phyloP scores from a whole-genome alignment of 2,888 invertebrate species.

The Dryococelus australis region DNA sequence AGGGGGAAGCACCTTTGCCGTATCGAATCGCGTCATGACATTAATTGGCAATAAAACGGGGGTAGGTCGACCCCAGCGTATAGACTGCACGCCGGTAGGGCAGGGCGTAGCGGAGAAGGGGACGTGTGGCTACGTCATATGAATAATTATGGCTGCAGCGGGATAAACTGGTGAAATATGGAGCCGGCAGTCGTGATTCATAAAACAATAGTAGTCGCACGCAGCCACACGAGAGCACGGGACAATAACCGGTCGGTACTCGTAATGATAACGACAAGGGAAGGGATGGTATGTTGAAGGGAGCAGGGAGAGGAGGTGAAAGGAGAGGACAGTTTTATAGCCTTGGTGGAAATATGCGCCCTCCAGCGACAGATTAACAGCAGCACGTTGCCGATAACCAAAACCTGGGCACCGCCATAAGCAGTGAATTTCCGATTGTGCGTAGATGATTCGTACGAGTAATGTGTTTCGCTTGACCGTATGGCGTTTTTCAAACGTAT shows the following conservation, averaged over 20 bases:
- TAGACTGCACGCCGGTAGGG: neutral
- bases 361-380: neutral
- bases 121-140: neutral
- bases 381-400: neutral
- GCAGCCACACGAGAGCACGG: no score
- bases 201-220: no score
- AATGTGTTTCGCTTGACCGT: no score
- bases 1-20: neutral
- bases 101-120: neutral
- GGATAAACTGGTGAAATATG: no score
- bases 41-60: constrained; percentile 3
- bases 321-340: neutral
- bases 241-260: no score
- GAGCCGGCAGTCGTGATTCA: no score
- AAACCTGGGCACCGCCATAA: neutral
- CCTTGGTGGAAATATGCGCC: neutral
- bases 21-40: neutral
- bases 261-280: no score
- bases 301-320: neutral
- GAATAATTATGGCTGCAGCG: no score
- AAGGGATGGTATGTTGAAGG: no score
- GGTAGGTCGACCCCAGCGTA: neutral
- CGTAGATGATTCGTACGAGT: no score
- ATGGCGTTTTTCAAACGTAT: no score
- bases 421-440: neutral